Evolutionary conservation across 2,797 vertebrate genomes (phyloP), one percentile per base, ranked within the genome.

Genomic region (Peromyscus aztecus): DNA sequence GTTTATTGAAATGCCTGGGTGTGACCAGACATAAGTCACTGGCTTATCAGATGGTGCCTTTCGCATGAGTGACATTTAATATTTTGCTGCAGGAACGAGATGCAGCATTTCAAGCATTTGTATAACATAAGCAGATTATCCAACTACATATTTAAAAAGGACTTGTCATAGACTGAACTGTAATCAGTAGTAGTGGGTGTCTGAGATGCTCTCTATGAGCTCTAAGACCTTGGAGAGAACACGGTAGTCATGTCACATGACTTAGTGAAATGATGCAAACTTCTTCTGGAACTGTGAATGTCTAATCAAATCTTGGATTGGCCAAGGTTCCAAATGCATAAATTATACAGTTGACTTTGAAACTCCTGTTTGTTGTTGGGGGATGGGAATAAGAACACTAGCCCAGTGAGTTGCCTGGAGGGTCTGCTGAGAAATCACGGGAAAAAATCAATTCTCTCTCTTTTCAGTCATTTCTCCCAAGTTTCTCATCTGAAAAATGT

Each of bases 31-130:
- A 0, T 67, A 91, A 95, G 80, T 17, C 94, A 73, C 80, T 67
- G 43, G 37, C 78, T 94, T 96, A 89, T 96, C 93, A 95, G 96
- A 90, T 65, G 59, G 29, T 82, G 80, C 14, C 52, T 91, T 91
- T 76, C 49, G 52, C 83, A 81, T 40, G 31, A 84, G 43, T 65
- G 77, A 31, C 43, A 80, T 90, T 90, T 88, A 57, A 31, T 86
- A 89, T 90, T 95, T 90, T n/a, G 52, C 81, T 71, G 2, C 2
- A 24, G 73, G 71, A 95, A 52, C 0, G 40, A 49, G 3, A 21
- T 10, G 0, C 8, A 29, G 37, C 10, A 63, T 78, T 86, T 69
- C 31, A 37, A 94, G 67, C 4, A 21, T 94, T 83, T 49, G 40
- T 31, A 29, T 91, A 46, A 81, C 75, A 61, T 55, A 61, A 83